A percentile compares a stretch with the other conserved stretches of the same genome.
phyloP scores from a whole-genome alignment of 2,797 vertebrate species.

The Masticophis lateralis region DNA sequence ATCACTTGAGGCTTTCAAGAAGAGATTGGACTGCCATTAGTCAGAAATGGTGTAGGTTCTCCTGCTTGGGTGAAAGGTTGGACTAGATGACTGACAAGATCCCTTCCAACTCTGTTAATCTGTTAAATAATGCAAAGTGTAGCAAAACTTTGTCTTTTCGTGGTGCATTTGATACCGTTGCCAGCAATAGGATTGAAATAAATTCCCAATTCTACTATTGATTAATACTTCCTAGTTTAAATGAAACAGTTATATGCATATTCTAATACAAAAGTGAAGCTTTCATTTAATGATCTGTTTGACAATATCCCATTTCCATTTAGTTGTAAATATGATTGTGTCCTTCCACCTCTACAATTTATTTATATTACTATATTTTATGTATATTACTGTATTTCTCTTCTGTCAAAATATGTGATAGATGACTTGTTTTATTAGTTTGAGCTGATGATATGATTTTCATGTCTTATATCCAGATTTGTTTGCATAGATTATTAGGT shows the following conservation, averaged over 20 bases:
- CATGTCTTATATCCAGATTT: not conserved
- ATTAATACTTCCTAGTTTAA: not conserved
- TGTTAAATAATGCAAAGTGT: not conserved
- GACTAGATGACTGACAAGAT: no score
- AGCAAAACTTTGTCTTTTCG: not conserved
- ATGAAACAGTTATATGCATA: not conserved
- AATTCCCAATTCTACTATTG: not conserved
- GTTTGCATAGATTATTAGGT: not conserved
- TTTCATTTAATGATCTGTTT: not conserved
- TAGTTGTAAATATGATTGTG: not conserved
- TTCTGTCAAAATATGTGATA: not conserved
- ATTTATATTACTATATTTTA: not conserved
- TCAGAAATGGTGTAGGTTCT: no score
- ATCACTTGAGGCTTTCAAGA: no score
- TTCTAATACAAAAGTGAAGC: not conserved
- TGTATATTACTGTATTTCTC: not conserved
- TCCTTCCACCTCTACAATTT: not conserved
- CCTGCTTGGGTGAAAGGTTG: no score
- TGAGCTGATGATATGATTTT: not conserved
- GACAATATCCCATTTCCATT: not conserved
- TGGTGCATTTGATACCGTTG: not conserved
- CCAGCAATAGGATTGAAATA: not conserved
- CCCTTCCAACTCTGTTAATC: no score
- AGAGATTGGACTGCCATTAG: no score
- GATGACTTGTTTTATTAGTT: not conserved